A percentile compares a stretch with the other conserved stretches of the same genome.
Evolutionary conservation across 92 coral and sea anemone species (phyloP).

Genomic region (Pocillopora meandrina): DNA sequence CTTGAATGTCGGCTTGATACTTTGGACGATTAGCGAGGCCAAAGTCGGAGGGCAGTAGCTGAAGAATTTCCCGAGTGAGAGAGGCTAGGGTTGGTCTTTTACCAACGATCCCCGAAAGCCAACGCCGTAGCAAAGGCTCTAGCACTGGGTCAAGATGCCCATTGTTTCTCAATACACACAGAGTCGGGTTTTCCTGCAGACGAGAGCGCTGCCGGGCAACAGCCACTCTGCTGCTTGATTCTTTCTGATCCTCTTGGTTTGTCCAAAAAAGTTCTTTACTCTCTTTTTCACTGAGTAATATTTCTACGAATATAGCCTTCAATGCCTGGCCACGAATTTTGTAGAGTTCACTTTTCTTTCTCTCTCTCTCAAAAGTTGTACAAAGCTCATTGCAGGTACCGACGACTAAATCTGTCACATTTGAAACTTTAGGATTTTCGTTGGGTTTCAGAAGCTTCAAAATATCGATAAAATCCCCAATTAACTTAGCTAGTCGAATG

Average conservation of each 20-base stretch:
- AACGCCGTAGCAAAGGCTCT: constrained; percentile 21
- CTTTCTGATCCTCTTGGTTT: neutral
- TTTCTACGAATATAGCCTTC: constrained; percentile 33
- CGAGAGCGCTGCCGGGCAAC: neutral
- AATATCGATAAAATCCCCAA: constrained; percentile 57
- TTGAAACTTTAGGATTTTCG: constrained; percentile 6
- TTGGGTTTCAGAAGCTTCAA: constrained; percentile 19
- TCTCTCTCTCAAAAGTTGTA: neutral
- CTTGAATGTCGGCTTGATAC: constrained; percentile 13
- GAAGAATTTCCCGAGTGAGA: constrained; percentile 3
- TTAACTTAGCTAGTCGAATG: constrained; percentile 57
- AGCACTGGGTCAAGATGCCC: constrained; percentile 17
- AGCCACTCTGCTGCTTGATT: neutral
- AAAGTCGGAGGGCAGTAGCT: neutral
- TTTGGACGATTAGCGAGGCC: neutral
- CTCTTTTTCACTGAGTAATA: constrained; percentile 9
- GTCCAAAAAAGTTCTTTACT: neutral
- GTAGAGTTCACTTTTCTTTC: constrained; percentile 26
- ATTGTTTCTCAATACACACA: neutral
- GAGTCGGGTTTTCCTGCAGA: constrained; percentile 21
- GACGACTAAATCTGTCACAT: constrained; percentile 30
- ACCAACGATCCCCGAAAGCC: constrained; percentile 10
- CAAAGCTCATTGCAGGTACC: constrained; percentile 49
- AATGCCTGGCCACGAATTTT: constrained; percentile 39
- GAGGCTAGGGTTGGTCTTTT: constrained; percentile 8